A percentile compares a stretch with the other conserved stretches of the same genome.
phyloP scores from a whole-genome alignment of 2,113 vertebrate species.

The Thunnus thynnus region DNA sequence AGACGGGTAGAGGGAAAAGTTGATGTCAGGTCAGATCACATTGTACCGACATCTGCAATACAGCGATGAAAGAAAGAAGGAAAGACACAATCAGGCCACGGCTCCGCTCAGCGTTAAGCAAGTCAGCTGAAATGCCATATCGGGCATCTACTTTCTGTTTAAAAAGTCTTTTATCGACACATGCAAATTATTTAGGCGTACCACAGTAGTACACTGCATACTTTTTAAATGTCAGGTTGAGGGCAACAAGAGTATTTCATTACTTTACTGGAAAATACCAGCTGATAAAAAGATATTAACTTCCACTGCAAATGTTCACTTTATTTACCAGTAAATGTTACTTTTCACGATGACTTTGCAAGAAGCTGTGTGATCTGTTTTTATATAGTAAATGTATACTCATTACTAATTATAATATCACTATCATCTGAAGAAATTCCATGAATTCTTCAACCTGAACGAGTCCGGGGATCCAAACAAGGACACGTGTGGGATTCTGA shows the following conservation, averaged over 20 bases:
- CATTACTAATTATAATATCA: neutral
- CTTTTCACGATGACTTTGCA: no score
- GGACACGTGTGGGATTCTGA: conserved; percentile 96
- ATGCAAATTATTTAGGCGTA: conserved; percentile 19
- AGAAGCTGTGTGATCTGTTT: neutral
- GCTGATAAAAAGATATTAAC: no score
- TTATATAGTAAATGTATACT: neutral
- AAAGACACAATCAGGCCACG: conserved; percentile 61
- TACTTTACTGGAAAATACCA: neutral
- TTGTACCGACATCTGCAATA: conserved; percentile 59
- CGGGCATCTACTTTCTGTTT: conserved; percentile 42
- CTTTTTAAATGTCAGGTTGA: conserved; percentile 22
- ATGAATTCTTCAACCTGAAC: conserved; percentile 97
- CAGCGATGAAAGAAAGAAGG: conserved; percentile 63
- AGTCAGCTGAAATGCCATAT: conserved; percentile 60
- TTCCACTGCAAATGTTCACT: no score
- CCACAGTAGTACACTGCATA: neutral
- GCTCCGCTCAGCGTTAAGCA: conserved; percentile 21
- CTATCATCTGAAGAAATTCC: conserved; percentile 91
- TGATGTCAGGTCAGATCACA: conserved; percentile 54
- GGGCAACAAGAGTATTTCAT: neutral
- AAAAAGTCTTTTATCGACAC: conserved; percentile 38
- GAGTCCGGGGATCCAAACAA: conserved; percentile 92
- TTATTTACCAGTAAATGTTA: no score
- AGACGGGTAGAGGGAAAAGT: conserved; percentile 24